Evolutionary conservation across 2,888 invertebrate genomes (phyloP).

Genomic region (Argyresthia goedartella): DNA sequence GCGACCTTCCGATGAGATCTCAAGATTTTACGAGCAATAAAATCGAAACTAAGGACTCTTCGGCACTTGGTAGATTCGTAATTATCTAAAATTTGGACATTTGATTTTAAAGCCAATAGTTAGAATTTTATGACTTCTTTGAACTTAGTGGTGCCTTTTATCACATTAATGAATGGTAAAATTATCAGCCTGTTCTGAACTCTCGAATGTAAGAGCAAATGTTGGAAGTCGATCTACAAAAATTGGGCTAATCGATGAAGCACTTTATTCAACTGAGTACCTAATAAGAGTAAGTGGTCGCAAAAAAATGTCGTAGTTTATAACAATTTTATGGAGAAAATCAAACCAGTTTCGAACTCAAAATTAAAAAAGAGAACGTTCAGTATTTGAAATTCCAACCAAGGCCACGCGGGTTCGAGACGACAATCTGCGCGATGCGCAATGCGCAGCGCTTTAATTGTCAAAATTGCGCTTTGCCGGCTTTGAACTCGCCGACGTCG

Average conservation of each 20-base stretch:
- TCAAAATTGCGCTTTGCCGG: slow-evolving; percentile 47
- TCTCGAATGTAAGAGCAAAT: too few species aligned
- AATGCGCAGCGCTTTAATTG: slow-evolving; percentile 64
- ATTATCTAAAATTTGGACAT: slow-evolving; percentile 47
- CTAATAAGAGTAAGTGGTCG: too few species aligned
- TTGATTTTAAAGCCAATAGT: slow-evolving; percentile 64
- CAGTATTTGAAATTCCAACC: slow-evolving; percentile 51
- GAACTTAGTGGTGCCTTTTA: not conserved
- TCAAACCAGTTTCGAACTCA: slow-evolving; percentile 39
- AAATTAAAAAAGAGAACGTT: slow-evolving; percentile 26
- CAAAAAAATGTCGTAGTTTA: too few species aligned
- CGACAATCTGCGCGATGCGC: slow-evolving; percentile 49
- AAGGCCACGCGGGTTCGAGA: slow-evolving; percentile 47
- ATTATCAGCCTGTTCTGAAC: not conserved
- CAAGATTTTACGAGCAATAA: slow-evolving; percentile 65
- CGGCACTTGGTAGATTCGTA: slow-evolving; percentile 16
- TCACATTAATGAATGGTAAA: slow-evolving; percentile 2
- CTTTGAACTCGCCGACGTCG: slow-evolving; percentile 48
- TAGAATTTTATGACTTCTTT: slow-evolving; percentile 48
- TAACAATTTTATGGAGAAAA: slow-evolving; percentile 21
- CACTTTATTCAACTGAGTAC: too few species aligned
- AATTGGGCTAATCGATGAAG: too few species aligned
- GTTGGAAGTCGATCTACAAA: too few species aligned
- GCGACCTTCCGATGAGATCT: slow-evolving; percentile 40
- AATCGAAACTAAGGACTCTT: slow-evolving; percentile 28